A percentile compares a stretch with the other conserved stretches of the same genome.
These are phyloP conservation scores for Sebastes itinus DNA, from an alignment of 2,797 vertebrate species.

Conservation along the genomic window DNA sequence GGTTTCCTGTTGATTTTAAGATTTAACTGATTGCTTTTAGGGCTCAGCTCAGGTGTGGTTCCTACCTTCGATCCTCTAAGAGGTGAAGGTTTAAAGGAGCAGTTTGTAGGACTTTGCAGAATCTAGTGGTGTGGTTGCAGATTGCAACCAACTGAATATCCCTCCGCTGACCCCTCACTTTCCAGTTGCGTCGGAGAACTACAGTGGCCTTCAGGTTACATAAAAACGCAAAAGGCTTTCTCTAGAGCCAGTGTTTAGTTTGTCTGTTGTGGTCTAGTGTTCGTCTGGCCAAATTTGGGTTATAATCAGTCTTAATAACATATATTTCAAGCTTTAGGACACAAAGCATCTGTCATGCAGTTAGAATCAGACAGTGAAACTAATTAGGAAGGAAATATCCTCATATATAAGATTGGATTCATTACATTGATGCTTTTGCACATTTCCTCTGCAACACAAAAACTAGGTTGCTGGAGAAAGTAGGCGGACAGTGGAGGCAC, in stretches of 20 bases:
- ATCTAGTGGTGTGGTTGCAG: no score
- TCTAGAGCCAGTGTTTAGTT: no score
- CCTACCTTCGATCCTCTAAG: background rate
- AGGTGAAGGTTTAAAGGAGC: background rate
- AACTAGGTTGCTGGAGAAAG: slow-evolving; percentile 59
- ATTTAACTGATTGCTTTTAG: background rate
- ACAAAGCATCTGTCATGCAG: background rate
- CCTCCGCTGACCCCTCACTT: no score
- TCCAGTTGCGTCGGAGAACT: no score
- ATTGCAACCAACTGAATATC: no score
- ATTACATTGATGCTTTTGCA: slow-evolving; percentile 36
- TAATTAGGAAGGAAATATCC: background rate
- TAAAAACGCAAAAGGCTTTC: no score
- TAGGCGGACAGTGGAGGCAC: slow-evolving; percentile 5
- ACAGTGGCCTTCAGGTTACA: no score
- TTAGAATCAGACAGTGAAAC: slow-evolving; percentile 10
- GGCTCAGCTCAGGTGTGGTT: background rate
- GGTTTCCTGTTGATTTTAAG: slow-evolving; percentile 12
- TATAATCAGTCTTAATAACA: background rate
- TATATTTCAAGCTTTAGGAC: background rate
- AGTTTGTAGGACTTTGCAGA: no score
- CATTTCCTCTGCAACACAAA: slow-evolving; percentile 58
- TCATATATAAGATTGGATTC: slow-evolving; percentile 18
- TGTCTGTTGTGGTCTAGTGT: no score
- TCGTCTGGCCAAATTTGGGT: background rate